A percentile compares a stretch with the other conserved stretches of the same genome.
Conservation (phyloP, 2,797 vertebrate species). For the Synaphobranchus kaupii region DNA sequence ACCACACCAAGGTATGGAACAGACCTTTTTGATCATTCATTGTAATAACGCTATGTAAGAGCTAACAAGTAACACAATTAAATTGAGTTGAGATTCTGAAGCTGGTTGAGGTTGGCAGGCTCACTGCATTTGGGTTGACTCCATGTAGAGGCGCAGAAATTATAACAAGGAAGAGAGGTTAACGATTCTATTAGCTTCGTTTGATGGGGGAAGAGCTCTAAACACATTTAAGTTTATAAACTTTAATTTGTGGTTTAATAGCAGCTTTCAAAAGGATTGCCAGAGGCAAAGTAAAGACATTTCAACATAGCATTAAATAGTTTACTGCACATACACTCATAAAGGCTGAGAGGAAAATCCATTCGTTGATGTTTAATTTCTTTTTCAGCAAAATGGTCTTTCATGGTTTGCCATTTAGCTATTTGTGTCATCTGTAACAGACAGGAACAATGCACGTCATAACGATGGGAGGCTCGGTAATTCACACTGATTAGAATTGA, state of each 20-base stretch:
- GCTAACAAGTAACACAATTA: background rate
- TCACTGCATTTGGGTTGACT: background rate
- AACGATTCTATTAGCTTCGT: background rate
- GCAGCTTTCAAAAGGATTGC: background rate
- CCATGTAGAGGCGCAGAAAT: background rate
- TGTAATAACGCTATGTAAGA: background rate
- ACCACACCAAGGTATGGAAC: background rate
- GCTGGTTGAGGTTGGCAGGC: no score
- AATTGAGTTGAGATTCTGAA: background rate
- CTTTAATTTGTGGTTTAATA: background rate
- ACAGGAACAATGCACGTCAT: background rate
- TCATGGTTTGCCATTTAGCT: slow-evolving; percentile 34
- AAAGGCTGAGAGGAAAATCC: slow-evolving; percentile 21
- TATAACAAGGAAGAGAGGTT: background rate
- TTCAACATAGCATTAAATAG: slow-evolving; percentile 23
- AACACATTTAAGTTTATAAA: background rate
- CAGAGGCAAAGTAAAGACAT: slow-evolving; percentile 11
- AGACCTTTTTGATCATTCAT: background rate
- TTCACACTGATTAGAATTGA: slow-evolving; percentile 38
- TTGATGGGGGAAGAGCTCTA: background rate
- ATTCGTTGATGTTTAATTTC: slow-evolving; percentile 1
- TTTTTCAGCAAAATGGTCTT: background rate
- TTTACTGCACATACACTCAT: slow-evolving; percentile 5
- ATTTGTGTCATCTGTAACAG: background rate
- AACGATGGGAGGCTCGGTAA: slow-evolving; percentile 1